A percentile compares a stretch with the other conserved stretches of the same genome.
These are phyloP conservation scores for Ephestia elutella DNA, from an alignment of 1,140 invertebrate species.

Conservation along the genomic window DNA sequence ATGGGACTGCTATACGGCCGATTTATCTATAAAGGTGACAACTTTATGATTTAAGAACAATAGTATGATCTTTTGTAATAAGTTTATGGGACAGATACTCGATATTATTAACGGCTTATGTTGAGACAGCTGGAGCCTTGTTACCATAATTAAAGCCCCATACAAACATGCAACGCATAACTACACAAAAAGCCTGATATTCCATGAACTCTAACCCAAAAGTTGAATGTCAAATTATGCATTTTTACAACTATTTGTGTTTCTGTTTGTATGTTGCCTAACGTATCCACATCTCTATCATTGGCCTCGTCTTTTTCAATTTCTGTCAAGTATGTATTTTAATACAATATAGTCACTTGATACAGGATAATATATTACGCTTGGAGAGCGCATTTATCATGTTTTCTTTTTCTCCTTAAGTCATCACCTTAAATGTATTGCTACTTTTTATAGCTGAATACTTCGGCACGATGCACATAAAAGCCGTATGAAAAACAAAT, in stretches of 20 bases:
- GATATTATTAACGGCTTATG: slow-evolving; percentile 15
- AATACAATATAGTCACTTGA: too few relatives aligned
- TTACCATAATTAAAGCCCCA: slow-evolving; percentile 28
- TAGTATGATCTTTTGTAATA: slow-evolving; percentile 39
- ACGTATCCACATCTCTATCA: too few relatives aligned
- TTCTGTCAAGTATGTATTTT: too few relatives aligned
- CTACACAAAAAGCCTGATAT: too few relatives aligned
- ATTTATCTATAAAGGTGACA: slow-evolving; percentile 49
- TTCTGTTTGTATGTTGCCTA: too few relatives aligned
- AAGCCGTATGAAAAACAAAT: slow-evolving; percentile 2
- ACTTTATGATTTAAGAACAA: slow-evolving; percentile 60
- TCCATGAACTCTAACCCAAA: too few relatives aligned
- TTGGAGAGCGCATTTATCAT: too few relatives aligned
- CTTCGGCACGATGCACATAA: background rate
- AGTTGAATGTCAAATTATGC: too few relatives aligned
- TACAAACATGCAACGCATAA: slow-evolving; percentile 20
- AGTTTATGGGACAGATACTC: slow-evolving; percentile 18
- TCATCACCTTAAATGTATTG: background rate
- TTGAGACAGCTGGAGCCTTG: slow-evolving; percentile 14
- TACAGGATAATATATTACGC: too few relatives aligned
- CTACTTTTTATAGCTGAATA: background rate
- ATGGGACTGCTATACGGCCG: slow-evolving; percentile 50
- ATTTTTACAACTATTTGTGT: too few relatives aligned
- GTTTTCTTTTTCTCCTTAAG: background rate
- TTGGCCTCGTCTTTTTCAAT: too few relatives aligned